Base-by-base conservation (phyloP, 2,113 vertebrate species). In the Cochlearius cochlearius region DNA sequence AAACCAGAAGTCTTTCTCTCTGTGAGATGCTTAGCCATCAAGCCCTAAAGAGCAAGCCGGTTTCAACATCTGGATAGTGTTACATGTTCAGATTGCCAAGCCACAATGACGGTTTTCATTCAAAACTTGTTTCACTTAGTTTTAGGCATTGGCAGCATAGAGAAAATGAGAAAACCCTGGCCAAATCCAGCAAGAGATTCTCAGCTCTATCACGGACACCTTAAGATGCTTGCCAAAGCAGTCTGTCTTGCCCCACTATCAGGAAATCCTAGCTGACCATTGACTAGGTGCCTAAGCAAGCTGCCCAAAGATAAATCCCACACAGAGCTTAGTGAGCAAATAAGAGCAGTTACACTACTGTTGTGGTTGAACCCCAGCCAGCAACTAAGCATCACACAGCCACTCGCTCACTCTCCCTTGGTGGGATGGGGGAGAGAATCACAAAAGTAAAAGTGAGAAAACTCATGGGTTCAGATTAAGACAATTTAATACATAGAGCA, bases 31-130 rank as follows among this genome's bases (percentile, higher is more conserved):
- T 47, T 43, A 34, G 7, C 15, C 10, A 67, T 5, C 20, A 66
- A 67, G 21, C 25, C 41, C 15, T 52, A 32, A 85, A 53, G 5
- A 60, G 4, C 15, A 85, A 90, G 19, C 21, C 2, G 0, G 0
- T 60, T 92, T 45, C 36, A 39, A 9, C 16, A 21, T 58, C 30
- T 73, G 14, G 10, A 10, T 41, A 38, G 11, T 10, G 29, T 86
- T 68, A 50, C 4, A 2, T 21, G 11, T 72, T 75, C 60, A 72
- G 21, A 21, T 66, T 79, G 14, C 27, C 29, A 68, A 90, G 27
- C 2, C 22, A 60, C 12, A 79, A 19, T 9, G 23, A 38, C 1
- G n/a, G 17, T 43, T 88, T 93, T 68, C 5, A n/a, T 78, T 75
- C 43, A 78, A 78, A 93, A 75, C 11, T 56, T 2, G 29, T 71